These are phyloP conservation scores for Amazona guildingii DNA, from an alignment of 2,113 vertebrate species.

Conservation along the genomic window DNA sequence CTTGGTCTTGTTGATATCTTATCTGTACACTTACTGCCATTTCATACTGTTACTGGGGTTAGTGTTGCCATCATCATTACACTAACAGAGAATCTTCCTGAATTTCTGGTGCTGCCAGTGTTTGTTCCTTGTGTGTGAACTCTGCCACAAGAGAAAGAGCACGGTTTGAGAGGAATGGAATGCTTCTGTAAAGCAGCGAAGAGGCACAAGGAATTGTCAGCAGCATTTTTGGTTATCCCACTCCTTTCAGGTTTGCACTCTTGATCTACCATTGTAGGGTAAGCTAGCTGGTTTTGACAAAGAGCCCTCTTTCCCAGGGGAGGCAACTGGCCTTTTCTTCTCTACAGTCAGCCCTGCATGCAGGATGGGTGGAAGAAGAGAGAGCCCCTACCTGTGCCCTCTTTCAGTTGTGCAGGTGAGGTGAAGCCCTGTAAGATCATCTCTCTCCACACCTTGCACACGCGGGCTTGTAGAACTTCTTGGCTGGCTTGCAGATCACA, in stretches of 20 bases:
- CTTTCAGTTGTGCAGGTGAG: fast-evolving
- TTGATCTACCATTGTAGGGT: not conserved
- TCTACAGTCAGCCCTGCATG: not conserved
- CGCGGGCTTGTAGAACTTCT: not conserved
- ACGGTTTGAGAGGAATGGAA: not conserved
- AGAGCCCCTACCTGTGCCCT: not conserved
- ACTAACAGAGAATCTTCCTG: not conserved
- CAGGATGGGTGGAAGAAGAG: not conserved
- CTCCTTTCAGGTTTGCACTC: not conserved
- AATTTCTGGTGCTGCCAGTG: not conserved
- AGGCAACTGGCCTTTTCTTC: not conserved
- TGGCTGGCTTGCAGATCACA: not conserved
- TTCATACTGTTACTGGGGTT: not conserved
- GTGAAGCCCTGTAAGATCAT: not conserved
- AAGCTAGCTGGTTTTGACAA: not conserved
- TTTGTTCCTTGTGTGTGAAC: not conserved
- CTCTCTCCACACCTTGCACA: not conserved
- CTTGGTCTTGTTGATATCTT: not conserved
- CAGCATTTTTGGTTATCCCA: fast-evolving
- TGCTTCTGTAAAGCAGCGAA: not conserved
- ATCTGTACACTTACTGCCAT: not conserved
- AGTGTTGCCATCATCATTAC: not conserved
- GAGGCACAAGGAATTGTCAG: not conserved
- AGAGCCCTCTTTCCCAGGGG: not conserved
- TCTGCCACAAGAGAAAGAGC: not conserved